Evolutionary conservation across 2,113 vertebrate genomes (phyloP).

Genomic region (Micronycteris hirsuta): DNA sequence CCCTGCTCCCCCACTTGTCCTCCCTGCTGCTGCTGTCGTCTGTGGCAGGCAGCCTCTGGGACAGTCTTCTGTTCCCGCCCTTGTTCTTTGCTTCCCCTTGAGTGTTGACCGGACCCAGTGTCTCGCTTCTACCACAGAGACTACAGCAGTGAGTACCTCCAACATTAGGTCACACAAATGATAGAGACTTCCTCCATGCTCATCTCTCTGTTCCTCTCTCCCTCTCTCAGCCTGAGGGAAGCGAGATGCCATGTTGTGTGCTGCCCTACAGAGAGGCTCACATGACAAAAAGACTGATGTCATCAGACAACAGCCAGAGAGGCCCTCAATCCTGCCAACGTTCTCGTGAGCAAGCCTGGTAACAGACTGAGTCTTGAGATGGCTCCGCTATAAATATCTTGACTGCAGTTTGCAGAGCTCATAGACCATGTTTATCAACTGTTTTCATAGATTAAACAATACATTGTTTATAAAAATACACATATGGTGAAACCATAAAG

Average conservation of each 20-base stretch:
- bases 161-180: neutral
- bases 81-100: neutral
- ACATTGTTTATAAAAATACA: neutral
- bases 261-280: neutral
- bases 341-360: neutral
- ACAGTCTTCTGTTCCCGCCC: neutral
- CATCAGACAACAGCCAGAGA: neutral
- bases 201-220: neutral
- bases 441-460: neutral
- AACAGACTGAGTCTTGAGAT: neutral
- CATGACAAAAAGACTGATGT: neutral
- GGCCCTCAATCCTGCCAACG: neutral
- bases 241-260: neutral
- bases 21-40: neutral
- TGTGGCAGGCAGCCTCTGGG: neutral
- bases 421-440: neutral
- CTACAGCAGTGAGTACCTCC: neutral
- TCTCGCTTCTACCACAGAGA: neutral
- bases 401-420: neutral
- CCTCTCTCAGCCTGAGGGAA: neutral
- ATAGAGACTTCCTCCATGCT: neutral
- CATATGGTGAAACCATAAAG: neutral
- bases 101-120: neutral
- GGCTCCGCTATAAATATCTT: neutral
- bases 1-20: neutral